These are phyloP conservation scores for Schlechtendalia chinensis DNA, from an alignment of 1,140 invertebrate genomes.

Conservation along the genomic window DNA sequence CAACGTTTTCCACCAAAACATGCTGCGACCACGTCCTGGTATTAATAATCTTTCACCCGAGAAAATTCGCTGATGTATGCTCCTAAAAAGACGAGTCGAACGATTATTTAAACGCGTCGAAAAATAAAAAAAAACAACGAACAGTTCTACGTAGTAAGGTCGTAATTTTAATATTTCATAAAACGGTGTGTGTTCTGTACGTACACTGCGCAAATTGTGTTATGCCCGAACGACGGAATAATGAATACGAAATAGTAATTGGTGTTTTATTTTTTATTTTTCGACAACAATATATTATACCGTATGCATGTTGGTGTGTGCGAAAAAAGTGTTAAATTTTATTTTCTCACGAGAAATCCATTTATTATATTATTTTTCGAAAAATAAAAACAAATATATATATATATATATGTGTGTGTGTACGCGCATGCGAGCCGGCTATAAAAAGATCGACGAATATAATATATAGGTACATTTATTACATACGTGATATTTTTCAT, in stretches of 20 bases:
- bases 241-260: conserved; percentile 7
- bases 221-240: neutral
- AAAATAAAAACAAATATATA: too few relatives aligned
- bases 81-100: too few relatives aligned
- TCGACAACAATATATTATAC: conserved; percentile 1
- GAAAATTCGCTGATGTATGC: too few relatives aligned
- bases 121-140: too few relatives aligned
- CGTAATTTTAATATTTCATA: too few relatives aligned
- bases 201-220: too few relatives aligned
- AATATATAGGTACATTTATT: neutral
- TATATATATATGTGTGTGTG: neutral
- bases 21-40: too few relatives aligned
- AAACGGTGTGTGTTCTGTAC: too few relatives aligned
- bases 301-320: neutral
- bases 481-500: neutral
- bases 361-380: neutral
- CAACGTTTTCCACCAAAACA: too few relatives aligned
- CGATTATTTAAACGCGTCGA: too few relatives aligned
- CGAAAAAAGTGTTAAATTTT: conserved; percentile 16
- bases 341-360: conserved; percentile 3
- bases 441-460: conserved; percentile 1
- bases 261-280: conserved; percentile 32
- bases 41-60: too few relatives aligned
- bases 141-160: too few relatives aligned
- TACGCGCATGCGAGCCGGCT: neutral